phyloP scores from a whole-genome alignment of 1,140 invertebrate species.

The Drosophila sechellia region DNA sequence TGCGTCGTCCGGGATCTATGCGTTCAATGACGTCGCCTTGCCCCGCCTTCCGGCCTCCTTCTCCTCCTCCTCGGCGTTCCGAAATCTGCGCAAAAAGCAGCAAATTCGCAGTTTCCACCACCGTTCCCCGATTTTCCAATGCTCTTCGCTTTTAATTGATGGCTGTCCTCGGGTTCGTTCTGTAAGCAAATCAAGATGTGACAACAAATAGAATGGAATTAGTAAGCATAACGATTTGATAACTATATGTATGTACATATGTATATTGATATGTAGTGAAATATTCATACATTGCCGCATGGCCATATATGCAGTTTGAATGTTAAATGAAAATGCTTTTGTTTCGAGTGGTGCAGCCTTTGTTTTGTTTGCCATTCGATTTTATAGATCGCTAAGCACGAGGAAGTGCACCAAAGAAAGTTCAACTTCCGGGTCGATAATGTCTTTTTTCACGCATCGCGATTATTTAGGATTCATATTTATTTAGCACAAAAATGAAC shows the following conservation, averaged over 20 bases:
- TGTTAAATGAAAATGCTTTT: conserved; percentile 39
- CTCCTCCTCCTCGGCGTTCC: not conserved
- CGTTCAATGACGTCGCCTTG: conserved; percentile 81
- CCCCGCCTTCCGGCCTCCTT: conserved; percentile 36
- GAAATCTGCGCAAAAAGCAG: conserved; percentile 40
- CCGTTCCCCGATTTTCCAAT: conserved; percentile 35
- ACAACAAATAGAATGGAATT: conserved; percentile 53
- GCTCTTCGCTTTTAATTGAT: conserved; percentile 32
- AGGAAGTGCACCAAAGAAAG: conserved; percentile 31
- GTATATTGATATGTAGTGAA: not conserved
- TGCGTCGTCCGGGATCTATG: conserved; percentile 62
- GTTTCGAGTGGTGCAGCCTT: conserved; percentile 32
- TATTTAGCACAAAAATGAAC: not conserved
- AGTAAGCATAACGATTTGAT: conserved; percentile 40
- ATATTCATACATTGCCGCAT: conserved; percentile 17
- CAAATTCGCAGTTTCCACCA: conserved; percentile 26
- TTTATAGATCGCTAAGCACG: conserved; percentile 4
- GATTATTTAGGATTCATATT: too few species aligned
- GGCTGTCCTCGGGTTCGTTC: conserved; percentile 49
- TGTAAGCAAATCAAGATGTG: conserved; percentile 49
- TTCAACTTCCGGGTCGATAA: conserved; percentile 15
- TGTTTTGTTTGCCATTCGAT: conserved; percentile 26
- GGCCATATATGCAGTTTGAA: conserved; percentile 32
- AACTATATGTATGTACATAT: not conserved
- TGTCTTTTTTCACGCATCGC: not conserved